These are phyloP conservation scores for Hemicordylus capensis DNA, from an alignment of 2,113 vertebrate genomes.

Conservation along the genomic window DNA sequence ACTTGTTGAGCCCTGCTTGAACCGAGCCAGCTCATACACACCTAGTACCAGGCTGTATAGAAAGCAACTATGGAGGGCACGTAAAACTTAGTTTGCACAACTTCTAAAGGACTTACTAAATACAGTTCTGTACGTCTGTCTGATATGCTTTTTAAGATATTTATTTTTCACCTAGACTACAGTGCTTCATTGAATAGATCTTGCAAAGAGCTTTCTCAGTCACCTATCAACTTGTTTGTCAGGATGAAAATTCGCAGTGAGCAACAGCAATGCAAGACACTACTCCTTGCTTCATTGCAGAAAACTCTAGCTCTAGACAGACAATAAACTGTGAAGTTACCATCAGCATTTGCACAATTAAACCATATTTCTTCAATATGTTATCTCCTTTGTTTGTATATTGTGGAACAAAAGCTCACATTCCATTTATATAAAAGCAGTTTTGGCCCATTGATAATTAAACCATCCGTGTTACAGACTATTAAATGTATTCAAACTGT, in stretches of 20 bases:
- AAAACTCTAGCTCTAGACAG: conserved; percentile 16
- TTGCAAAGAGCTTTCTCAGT: conserved; percentile 28
- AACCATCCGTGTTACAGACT: conserved; percentile 1
- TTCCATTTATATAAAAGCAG: conserved; percentile 35
- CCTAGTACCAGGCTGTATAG: background rate
- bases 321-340: conserved; percentile 48
- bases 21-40: too few relatives aligned
- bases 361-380: background rate
- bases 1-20: too few relatives aligned
- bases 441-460: conserved; percentile 27
- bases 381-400: conserved; percentile 5
- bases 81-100: background rate
- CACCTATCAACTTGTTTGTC: conserved; percentile 7
- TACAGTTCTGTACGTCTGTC: background rate
- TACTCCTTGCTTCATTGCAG: conserved; percentile 33
- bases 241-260: conserved; percentile 16
- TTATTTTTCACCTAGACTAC: conserved; percentile 1
- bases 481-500: conserved; percentile 33
- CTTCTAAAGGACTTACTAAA: background rate
- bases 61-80: background rate
- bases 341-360: conserved; percentile 4
- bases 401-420: conserved; percentile 21
- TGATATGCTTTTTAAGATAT: background rate
- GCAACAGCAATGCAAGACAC: conserved; percentile 33
- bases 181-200: background rate